Percentiles rank a stretch among this genome's conserved stretches.
phyloP scores from a whole-genome alignment of 2,797 vertebrate genomes.

The Gobionotothen gibberifrons region DNA sequence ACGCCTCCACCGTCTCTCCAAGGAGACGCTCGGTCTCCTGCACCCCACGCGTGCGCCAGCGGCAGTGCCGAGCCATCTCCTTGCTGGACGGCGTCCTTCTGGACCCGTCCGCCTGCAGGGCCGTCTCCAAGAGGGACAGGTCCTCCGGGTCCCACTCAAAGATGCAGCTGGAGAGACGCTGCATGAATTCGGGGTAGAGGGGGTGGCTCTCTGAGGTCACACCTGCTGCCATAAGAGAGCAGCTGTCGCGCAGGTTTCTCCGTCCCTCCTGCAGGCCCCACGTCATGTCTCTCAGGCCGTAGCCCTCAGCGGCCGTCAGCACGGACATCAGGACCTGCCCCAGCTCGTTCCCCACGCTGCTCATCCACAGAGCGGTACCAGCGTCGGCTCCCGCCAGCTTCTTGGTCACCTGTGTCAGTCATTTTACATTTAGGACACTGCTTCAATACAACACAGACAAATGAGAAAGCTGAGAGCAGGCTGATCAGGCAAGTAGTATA shows the following conservation, averaged over 20 bases:
- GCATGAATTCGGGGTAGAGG: neutral
- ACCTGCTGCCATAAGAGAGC: neutral
- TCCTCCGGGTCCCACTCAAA: neutral
- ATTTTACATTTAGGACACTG: too few relatives aligned
- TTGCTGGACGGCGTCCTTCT: neutral
- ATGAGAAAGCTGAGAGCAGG: too few relatives aligned
- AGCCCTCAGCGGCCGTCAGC: neutral
- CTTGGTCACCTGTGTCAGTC: too few relatives aligned
- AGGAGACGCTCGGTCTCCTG: neutral
- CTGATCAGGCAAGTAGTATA: too few relatives aligned
- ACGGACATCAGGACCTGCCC: neutral
- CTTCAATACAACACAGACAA: too few relatives aligned
- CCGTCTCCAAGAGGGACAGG: neutral
- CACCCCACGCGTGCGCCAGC: neutral
- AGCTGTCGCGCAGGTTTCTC: neutral
- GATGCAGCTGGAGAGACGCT: neutral
- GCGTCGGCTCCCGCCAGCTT: too few relatives aligned
- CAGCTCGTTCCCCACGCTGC: neutral
- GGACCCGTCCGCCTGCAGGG: neutral
- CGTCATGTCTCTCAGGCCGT: neutral
- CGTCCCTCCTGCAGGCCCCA: neutral
- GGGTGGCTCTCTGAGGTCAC: neutral
- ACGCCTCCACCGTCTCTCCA: neutral
- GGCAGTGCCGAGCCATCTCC: neutral
- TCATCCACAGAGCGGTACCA: too few relatives aligned